A percentile compares a stretch with the other conserved stretches of the same genome.
These are phyloP conservation scores for Chaetura pelagica DNA, from an alignment of 2,113 vertebrate species.

Conservation along the genomic window DNA sequence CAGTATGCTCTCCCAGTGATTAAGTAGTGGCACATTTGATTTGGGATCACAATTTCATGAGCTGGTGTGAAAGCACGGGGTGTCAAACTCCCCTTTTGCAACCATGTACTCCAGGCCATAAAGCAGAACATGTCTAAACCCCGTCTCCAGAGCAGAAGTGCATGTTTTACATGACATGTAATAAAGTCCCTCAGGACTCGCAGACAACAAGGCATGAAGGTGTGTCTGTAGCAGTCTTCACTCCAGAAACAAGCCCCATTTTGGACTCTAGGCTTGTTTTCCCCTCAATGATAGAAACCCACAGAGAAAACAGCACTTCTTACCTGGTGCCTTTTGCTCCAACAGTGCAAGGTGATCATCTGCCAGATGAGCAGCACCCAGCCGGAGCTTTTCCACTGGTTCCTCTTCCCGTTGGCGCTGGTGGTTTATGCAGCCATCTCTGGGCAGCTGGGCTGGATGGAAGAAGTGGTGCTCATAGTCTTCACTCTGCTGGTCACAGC, in stretches of 20 bases:
- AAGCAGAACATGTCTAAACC: neutral
- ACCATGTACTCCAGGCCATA: neutral
- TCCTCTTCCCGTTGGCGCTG: conserved; percentile 45
- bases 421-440: conserved; percentile 4
- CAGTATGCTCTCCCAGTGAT: neutral
- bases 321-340: neutral
- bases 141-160: neutral
- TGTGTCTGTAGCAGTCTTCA: neutral
- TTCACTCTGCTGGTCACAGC: conserved; percentile 3
- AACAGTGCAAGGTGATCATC: conserved; percentile 51
- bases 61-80: neutral
- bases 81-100: neutral
- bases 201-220: neutral
- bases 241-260: neutral
- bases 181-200: neutral
- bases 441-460: neutral
- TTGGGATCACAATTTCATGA: neutral
- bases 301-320: fast-evolving
- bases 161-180: neutral
- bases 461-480: neutral
- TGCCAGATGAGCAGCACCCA: conserved; percentile 65
- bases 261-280: neutral
- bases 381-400: conserved; percentile 45
- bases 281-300: neutral
- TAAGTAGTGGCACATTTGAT: neutral